Evolutionary conservation across 2,888 invertebrate species (phyloP).

Genomic region (Cantharis rustica): DNA sequence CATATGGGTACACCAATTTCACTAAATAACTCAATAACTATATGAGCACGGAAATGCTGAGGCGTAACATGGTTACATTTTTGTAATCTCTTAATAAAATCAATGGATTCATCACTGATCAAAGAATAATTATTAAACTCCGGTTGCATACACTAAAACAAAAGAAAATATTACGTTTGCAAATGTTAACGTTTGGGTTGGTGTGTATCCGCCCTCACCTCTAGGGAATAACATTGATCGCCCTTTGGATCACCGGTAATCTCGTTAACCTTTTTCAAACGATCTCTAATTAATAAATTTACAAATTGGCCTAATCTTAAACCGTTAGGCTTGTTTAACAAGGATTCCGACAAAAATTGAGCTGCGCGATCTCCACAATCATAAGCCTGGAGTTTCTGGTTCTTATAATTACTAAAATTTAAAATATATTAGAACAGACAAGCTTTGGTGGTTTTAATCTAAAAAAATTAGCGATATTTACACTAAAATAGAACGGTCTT

Average conservation of each 20-base stretch:
- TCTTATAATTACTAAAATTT: neutral
- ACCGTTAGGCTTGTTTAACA: fast-evolving
- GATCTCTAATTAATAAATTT: neutral
- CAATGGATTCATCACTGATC: neutral
- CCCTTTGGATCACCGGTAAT: neutral
- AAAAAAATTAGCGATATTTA: neutral
- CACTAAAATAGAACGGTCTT: neutral
- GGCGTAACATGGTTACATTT: neutral
- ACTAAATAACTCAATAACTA: neutral
- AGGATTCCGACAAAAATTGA: neutral
- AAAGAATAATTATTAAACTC: neutral
- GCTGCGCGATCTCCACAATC: neutral
- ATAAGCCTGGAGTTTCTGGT: neutral
- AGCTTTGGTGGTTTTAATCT: no score
- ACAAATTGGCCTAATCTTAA: neutral
- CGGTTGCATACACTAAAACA: neutral
- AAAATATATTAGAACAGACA: neutral
- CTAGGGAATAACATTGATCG: no score
- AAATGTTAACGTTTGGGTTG: no score
- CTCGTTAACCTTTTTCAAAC: neutral
- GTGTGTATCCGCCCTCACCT: no score
- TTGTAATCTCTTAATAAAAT: neutral
- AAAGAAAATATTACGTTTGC: no score
- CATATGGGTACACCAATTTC: no score
- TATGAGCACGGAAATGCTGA: neutral